These are phyloP conservation scores for Chlorops oryzae DNA, from an alignment of 1,140 invertebrate genomes.

Conservation along the genomic window DNA sequence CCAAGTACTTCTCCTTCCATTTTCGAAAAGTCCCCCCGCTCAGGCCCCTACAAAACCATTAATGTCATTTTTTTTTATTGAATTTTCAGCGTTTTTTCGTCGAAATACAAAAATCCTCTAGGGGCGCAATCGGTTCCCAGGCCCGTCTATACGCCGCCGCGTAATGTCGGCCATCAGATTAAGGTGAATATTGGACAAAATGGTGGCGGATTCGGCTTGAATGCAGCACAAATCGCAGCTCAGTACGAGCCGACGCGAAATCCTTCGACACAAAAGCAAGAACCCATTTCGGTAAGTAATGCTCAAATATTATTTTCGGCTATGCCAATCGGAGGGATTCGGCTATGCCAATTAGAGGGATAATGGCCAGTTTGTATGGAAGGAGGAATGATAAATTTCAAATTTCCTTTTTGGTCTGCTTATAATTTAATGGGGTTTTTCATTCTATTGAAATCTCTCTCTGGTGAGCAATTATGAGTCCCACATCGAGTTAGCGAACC, in stretches of 20 bases:
- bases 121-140: slow-evolving; percentile 27
- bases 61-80: neutral
- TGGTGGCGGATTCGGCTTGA: neutral
- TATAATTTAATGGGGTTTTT: no score
- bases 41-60: no score
- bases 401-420: no score
- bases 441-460: no score
- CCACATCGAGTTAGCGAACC: no score
- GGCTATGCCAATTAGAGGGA: no score
- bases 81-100: slow-evolving; percentile 8
- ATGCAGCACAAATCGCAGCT: slow-evolving; percentile 39
- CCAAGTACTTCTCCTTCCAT: neutral
- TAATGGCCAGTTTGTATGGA: no score
- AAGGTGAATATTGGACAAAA: neutral
- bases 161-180: neutral
- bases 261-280: slow-evolving; percentile 13
- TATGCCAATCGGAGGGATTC: no score
- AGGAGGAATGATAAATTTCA: no score
- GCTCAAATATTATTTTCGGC: no score
- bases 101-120: slow-evolving; percentile 9
- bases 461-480: no score
- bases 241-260: slow-evolving; percentile 43
- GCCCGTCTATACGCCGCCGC: slow-evolving; percentile 25
- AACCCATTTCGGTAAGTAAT: slow-evolving; percentile 34
- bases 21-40: neutral